Base-by-base conservation (phyloP, 2,888 invertebrate genomes). In the Criorhina ranunculi region DNA sequence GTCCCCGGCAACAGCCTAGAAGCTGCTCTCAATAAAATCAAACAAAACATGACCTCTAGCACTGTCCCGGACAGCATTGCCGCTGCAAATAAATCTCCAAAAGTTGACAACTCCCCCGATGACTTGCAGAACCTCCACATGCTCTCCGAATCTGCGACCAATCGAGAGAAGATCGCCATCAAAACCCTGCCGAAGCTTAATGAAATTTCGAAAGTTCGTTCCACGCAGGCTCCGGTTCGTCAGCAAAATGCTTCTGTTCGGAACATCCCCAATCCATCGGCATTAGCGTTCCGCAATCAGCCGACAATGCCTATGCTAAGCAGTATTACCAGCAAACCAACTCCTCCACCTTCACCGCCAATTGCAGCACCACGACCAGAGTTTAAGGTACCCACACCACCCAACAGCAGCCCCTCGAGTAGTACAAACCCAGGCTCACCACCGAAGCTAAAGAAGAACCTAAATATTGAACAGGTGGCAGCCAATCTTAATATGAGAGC, bases 201-300 rank as follows among this genome's bases (percentile, higher is more conserved):
- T 19, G 86, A 82, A 49, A 86, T 86, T 29, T 82, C 78, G 5
- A 86, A 82, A 57, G 83, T 83, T 55, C 82, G 82, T 7, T 49
- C 42, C 11, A 4, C 75, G 3, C 81, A 86, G 15, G 15, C 89
- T 8, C 88, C 91, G 15, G 89, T 88, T 91, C 93, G 89, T 11
- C 92, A 91, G 12, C 92, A 92, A 83, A 94, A 94, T 88, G 94
- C 94, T 75, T 93, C 93, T 19, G 93, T 94, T 29, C 91, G 94
- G 46, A 94, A 93, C 87, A 94, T 95, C 86, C 94, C 94, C 5
- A 94, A 94, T 90, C 94, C 94, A 5, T 94, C 94, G 64, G 92
- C 94, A 7, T 87, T 94, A 87, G 93, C 94, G 44, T 92, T 93
- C 87, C 93, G 94, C 79, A 93, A 94, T 88, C 91, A 90, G 86